Evolutionary conservation across 2,888 invertebrate genomes (phyloP), one percentile per base, ranked within the genome.

Genomic region (Lasioglossum calceatum): DNA sequence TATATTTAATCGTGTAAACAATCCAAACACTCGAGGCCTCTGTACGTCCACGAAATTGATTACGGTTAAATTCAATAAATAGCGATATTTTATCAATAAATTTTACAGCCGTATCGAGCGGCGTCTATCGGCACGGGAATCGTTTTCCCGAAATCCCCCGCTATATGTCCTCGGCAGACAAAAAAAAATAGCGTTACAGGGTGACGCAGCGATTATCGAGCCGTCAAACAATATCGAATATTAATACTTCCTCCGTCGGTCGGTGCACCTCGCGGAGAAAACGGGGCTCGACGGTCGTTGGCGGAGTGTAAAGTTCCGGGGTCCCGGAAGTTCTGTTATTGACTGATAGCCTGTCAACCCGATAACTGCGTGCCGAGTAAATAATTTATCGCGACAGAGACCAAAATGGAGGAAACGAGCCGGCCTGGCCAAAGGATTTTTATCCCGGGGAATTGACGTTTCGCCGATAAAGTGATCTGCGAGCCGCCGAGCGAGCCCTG

Each of bases 331-430:
- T 79, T 82, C 78, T 78, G 86, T 79, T 86, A 82, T 79, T 87
- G 86, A 82, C 82, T 79, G 86, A 86, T 87, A 82, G 86, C 86
- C 82, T 77, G 79, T 86, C 86, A 61, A 58, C 58, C 72, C 82
- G 79, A 82, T 86, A 87, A 87, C 87, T 70, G 73, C 64, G 54
- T 50, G 71, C 79, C 87, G 84, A 78, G 87, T 81, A 86, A 87
- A 86, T 87, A 87, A 87, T 84, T 87, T 87, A 86, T 81, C 87
- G 84, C 64, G 58, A 84, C 84, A n/a, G 72, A 79, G 67, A 79
- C 71, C 70, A 81, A 86, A 86, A 87, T 76, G 84, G 75, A 84
- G 84, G 80, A 84, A 87, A 87, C 84, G 80, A 86, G 79, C 76
- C 80, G 61, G 61, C 54, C 72, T 32, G 32, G 67, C 50, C 74